phyloP scores from a whole-genome alignment of 1,140 invertebrate species.

The Brachionus asplanchnoidis region DNA sequence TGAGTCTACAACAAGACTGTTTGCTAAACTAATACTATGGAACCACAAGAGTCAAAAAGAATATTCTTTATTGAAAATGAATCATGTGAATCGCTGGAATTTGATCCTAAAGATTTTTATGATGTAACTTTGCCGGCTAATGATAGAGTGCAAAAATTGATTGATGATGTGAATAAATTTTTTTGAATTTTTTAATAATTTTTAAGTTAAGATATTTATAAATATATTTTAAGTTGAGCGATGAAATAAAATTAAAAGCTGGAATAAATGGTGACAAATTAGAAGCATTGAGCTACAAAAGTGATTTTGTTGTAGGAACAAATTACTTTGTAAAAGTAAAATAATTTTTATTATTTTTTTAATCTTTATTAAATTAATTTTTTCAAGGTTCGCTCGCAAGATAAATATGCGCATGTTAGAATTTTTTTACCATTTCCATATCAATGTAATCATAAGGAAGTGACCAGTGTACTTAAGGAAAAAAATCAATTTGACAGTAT shows the following conservation, averaged over 20 bases:
- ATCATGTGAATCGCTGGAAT: not conserved
- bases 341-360: not conserved
- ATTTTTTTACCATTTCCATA: slow-evolving; percentile 17
- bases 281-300: not conserved
- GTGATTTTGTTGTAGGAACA: slow-evolving; percentile 27
- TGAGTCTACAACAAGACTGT: not conserved
- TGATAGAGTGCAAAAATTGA: not conserved
- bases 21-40: not conserved
- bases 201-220: not conserved
- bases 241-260: slow-evolving; percentile 10
- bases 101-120: not conserved
- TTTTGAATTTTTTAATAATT: not conserved
- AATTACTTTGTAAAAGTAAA: slow-evolving; percentile 42
- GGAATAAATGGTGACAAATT: not conserved
- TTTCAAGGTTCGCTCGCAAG: not conserved
- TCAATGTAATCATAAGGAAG: not conserved
- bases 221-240: not conserved
- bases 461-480: not conserved
- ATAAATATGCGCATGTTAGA: slow-evolving; percentile 21
- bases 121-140: not conserved
- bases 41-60: not conserved
- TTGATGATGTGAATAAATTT: slow-evolving; percentile 1
- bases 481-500: slow-evolving; percentile 18
- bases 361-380: not conserved
- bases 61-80: not conserved